Conservation (phyloP, 2,888 invertebrate genomes). For the Branchinecta sandiegonensis region DNA sequence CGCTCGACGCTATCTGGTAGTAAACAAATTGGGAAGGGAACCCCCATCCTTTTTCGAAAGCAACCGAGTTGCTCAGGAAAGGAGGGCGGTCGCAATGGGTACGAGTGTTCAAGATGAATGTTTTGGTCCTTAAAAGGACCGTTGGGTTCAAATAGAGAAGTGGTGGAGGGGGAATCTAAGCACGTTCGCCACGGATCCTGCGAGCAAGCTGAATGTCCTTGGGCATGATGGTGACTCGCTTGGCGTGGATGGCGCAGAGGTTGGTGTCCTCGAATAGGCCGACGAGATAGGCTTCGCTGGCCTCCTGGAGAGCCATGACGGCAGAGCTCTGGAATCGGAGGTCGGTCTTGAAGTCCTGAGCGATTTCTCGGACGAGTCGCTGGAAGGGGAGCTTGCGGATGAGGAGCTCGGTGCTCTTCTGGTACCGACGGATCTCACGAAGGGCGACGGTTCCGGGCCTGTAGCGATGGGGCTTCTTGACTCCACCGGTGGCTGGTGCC, state of each 20-base stretch:
- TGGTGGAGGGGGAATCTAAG: conserved; percentile 31
- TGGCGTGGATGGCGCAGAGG: conserved; percentile 92
- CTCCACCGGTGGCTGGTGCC: conserved; percentile 39
- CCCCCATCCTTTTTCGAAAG: no score
- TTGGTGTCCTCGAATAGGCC: conserved; percentile 96
- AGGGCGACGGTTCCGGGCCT: conserved; percentile 41
- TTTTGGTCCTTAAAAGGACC: conserved; percentile 1
- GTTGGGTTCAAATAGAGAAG: not conserved
- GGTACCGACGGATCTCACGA: conserved; percentile 40
- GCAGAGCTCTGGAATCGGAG: conserved; percentile 24
- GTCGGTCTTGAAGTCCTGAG: conserved; percentile 35
- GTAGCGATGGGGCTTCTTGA: conserved; percentile 40
- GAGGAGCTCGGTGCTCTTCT: conserved; percentile 39
- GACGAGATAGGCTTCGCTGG: conserved; percentile 76
- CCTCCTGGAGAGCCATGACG: conserved; percentile 37
- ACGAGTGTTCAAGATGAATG: not conserved
- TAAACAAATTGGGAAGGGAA: no score
- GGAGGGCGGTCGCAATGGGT: no score
- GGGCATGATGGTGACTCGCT: conserved; percentile 94
- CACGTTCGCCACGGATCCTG: conserved; percentile 89
- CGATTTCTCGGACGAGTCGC: conserved; percentile 24
- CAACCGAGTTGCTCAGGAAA: no score
- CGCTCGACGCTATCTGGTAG: no score
- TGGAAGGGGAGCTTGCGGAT: conserved; percentile 41
- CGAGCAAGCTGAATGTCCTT: conserved; percentile 93